Base-by-base conservation (phyloP, 2,888 invertebrate species). In the Polyommatus iphigenia region DNA sequence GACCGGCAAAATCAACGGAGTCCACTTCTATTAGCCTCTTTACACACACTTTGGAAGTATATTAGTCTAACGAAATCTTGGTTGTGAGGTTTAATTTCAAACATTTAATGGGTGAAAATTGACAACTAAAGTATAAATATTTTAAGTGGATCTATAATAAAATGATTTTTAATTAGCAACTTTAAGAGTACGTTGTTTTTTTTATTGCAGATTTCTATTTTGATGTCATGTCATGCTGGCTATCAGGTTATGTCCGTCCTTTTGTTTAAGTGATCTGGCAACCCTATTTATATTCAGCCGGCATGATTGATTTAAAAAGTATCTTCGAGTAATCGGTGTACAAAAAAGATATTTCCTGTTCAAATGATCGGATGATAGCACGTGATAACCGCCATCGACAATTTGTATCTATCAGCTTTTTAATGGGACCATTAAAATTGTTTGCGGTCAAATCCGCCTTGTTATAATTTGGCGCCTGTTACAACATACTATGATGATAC, bases 401-500 rank as follows among this genome's bases (percentile, higher is more conserved):
- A 91, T 92, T 92, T 91, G 91, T 92, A 84, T 90, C 91, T 91
- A 91, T 91, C 92, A 90, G 36, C 89, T 90, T 90, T 91, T 91
- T 92, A 91, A 92, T 92, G 90, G 88, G 87, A 85, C 87, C 89
- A 90, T 91, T 90, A 90, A 89, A 92, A 90, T 90, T 87, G 88
- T 89, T 87, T 90, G 91, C 89, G 91, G 91, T 91, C 87, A 81
- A 84, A 84, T 87, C 83, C 85, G 85, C 85, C 87, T 88, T 87
- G 85, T 87, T 89, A 89, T 86, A 89, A 89, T 91, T 91, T 88
- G 89, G 88, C 87, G 86, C 86, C 86, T 87, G 84, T 88, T 86
- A 85, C 85, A 84, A 84, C 83, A 85, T 81, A 79, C 71, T 54
- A 71, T 72, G 77, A 79, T 88, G 88, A 90, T 89, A 90, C 84